Evolutionary conservation across 1,140 invertebrate species (phyloP), one percentile per base, ranked within the genome.

Genomic region (Drosophila takahashii): DNA sequence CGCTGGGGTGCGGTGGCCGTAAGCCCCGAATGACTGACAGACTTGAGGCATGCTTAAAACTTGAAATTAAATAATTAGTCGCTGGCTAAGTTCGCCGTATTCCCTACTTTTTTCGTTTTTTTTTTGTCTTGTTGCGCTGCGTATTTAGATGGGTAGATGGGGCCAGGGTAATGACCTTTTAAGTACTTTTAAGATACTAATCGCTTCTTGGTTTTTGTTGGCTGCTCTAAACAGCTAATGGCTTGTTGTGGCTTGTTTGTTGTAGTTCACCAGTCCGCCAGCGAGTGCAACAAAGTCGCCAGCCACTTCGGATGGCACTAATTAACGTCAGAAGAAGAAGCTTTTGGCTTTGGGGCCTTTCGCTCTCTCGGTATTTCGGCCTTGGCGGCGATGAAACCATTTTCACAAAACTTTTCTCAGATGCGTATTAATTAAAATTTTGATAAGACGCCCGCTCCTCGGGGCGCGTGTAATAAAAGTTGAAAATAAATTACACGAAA

Each of bases 121-220:
- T 48, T 64, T 54, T 44, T 51, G 41, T 26, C 36, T 42, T 32
- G 26, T 45, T 53, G 15, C 57, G 18, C 74, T 51, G 53, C 44
- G 53, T 67, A 76, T 67, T 67, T 67, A 67, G 64, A 67, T 47
- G 65, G 50, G n/a, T n/a, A n/a, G n/a, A n/a, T n/a, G n/a, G 45
- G 67, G 69, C 74, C 79, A 81, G 81, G 79, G 84, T 89, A 89
- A 89, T 69, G 84, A 89, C 84, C 84, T 89, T 89, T 89, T 89
- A 89, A 89, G 84, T 89, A 89, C 84, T 89, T 89, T 89, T 87
- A 77, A 89, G 84, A 89, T 89, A 89, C 79, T 89, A 89, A 89
- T 89, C 84, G 85, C 72, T 69, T 42, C 64, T 69, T 52, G 73
- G 56, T 54, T 70, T 69, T 54, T 66, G 61, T 53, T 77, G 48